These are phyloP conservation scores for Leptinotarsa juncta DNA, from an alignment of 2,888 invertebrate genomes.

Conservation along the genomic window DNA sequence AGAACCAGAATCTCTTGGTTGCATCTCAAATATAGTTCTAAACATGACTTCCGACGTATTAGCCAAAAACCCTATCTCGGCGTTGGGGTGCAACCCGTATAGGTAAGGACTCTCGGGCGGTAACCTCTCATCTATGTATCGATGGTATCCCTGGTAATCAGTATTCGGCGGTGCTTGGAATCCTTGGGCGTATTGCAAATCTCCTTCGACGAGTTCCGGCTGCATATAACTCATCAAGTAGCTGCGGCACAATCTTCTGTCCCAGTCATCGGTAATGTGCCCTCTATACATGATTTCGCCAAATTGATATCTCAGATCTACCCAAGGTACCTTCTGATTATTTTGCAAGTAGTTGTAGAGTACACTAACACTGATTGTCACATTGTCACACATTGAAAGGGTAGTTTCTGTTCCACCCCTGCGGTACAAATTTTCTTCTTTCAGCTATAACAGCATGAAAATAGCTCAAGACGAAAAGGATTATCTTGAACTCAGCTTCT, in stretches of 20 bases:
- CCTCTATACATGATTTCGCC: conserved; percentile 99
- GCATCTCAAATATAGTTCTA: conserved; percentile 87
- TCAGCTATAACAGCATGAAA: conserved; percentile 96
- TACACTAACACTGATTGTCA: conserved; percentile 93
- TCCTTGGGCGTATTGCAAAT: conserved; percentile 80
- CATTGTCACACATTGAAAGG: conserved; percentile 87
- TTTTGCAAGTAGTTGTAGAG: conserved; percentile 91
- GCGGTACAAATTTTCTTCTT: conserved; percentile 92
- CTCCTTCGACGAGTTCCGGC: conserved; percentile 89
- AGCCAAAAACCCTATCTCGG: conserved; percentile 94
- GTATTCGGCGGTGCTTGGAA: conserved; percentile 90
- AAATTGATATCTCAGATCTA: conserved; percentile 92
- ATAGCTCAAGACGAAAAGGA: conserved; percentile 90
- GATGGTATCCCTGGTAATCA: conserved; percentile 88
- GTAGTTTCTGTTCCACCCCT: conserved; percentile 89
- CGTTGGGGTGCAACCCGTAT: conserved; percentile 94
- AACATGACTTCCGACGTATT: conserved; percentile 88
- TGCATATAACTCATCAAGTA: conserved; percentile 91
- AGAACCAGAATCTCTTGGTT: conserved; percentile 84
- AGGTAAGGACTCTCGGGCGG: conserved; percentile 90
- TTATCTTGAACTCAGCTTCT: conserved; percentile 92
- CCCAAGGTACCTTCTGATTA: conserved; percentile 89
- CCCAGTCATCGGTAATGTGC: conserved; percentile 97
- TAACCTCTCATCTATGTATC: conserved; percentile 86
- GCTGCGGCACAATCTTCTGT: conserved; percentile 86